Base-by-base conservation (phyloP, 1,140 invertebrate species). In the Mesaphorura yosii region DNA sequence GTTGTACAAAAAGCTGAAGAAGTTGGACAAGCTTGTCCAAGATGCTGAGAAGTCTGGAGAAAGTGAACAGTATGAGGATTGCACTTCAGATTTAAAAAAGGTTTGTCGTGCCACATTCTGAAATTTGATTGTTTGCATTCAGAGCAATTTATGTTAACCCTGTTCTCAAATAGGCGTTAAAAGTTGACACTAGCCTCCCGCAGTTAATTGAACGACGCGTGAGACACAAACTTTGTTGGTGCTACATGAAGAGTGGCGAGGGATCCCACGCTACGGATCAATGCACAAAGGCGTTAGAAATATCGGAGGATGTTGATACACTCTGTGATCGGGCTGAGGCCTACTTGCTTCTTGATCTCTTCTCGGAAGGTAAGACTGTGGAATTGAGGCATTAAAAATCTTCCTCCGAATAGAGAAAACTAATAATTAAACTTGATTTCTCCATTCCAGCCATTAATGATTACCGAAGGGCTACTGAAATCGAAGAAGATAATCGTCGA, bases 1-100 rank as follows among this genome's bases (percentile, higher is more conserved):
- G n/a, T 83, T 94, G 66, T 99, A 99, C 70, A 98, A 97, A 68
- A 92, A 89, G 68, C 73, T 98, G 2, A 95, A 96, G 66, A 95
- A 97, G 68, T 75, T 98, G n/a, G 86, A 84, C 48, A 96, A 94
- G 68, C 73, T 84, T 49, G 65, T 96, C 3, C 81, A 88, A 60
- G 76, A 78, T 29, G 70, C 75, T 10, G 74, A 79, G 15, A 80
- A 85, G 57, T 68, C 25, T 20, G 55, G 54, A 14, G 57, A 63
- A 45, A 55, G 77, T 14, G 75, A 82, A 44, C 73, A 89, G 60
- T 89, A 77, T 71, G 67, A 71, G 0, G 79, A 79, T 15, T 98
- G 95, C 70, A 76, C 90, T 23, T 69, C 74, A 5, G 77, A 80
- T 42, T 83, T 84, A 0, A 73, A 79, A 63, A 78, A 82, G 58